phyloP scores from a whole-genome alignment of 2,113 vertebrate genomes.

The Poeciliopsis turrubarensis region DNA sequence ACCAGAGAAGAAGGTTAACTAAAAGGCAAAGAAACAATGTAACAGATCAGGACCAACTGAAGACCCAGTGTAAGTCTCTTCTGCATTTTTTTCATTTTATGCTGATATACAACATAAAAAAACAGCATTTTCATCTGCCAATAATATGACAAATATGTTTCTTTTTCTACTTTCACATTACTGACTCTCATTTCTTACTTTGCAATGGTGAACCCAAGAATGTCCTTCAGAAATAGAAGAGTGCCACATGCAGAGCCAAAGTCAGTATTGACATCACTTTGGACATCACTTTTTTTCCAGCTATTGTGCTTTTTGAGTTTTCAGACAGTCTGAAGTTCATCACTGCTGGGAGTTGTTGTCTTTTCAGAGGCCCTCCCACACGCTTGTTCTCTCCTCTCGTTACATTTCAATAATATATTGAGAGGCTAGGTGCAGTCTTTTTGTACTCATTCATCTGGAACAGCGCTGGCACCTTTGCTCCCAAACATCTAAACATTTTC shows the following conservation, averaged over 20 bases:
- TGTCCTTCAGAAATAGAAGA: background rate
- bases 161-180: too few species aligned
- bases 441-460: constrained; percentile 35
- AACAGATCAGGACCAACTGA: background rate
- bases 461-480: constrained; percentile 28
- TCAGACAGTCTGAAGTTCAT: constrained; percentile 4
- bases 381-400: constrained; percentile 6
- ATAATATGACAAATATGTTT: too few species aligned
- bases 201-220: background rate
- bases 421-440: constrained; percentile 18
- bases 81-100: background rate
- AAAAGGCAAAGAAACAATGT: background rate
- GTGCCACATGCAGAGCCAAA: background rate
- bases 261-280: background rate
- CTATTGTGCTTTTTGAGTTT: background rate
- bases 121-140: background rate
- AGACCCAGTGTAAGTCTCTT: background rate
- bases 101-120: background rate
- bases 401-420: constrained; percentile 29
- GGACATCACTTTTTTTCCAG: background rate
- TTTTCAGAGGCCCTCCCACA: background rate
- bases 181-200: too few species aligned
- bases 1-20: background rate
- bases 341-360: constrained; percentile 7
- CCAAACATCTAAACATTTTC: constrained; percentile 54